Base-by-base conservation (phyloP, 53 echinoderm and acorn worm species). In the Holothuria leucospilota region DNA sequence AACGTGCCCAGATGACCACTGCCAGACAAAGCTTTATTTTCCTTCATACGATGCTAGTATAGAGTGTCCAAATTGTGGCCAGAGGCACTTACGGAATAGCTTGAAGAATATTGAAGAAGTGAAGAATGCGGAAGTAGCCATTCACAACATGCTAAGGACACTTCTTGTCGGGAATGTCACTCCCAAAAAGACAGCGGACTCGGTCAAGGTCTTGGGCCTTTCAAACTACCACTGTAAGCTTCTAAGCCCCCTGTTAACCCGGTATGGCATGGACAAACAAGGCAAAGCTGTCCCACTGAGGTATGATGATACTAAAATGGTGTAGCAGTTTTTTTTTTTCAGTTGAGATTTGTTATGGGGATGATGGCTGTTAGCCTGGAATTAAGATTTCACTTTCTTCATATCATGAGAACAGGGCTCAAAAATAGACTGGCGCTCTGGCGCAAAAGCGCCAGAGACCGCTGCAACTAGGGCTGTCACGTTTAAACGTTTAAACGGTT, bases 191-290 rank as follows among this genome's bases (percentile, higher is more conserved):
- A 94, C 94, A 10, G 85, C 96, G 16, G 96, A 96, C 26, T 94
- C 96, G 1, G 91, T 96, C 39, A 94, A 92, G 67, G 94, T 96
- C n/a, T 86, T 96, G 10, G 96, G 96, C 0, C 82, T 96, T 34
- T 96, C 96, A 20, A 96, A 96, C 81, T 96, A 96, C 73, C 96
- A 96, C 56, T 96, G 96, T 68, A 96, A 96, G 68, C 86, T 96
- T 0, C 90, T 96, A 12, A 94, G 94, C 59, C 94, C 96, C 12
- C 39, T 95, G 63, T 56, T 95, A 51, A 95, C 96, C 3, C 71
- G 84, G 26, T 93, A 95, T 86, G 96, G 94, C 4, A 96, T 96
- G 96, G 93, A 96, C 62, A 96, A 95, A 42, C 92, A 94, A 49
- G 92, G 94, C 2, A 90, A 86, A 65, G 94, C 96, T 4, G 88